phyloP scores from a whole-genome alignment of 2,797 vertebrate genomes.

The Discoglossus pictus region DNA sequence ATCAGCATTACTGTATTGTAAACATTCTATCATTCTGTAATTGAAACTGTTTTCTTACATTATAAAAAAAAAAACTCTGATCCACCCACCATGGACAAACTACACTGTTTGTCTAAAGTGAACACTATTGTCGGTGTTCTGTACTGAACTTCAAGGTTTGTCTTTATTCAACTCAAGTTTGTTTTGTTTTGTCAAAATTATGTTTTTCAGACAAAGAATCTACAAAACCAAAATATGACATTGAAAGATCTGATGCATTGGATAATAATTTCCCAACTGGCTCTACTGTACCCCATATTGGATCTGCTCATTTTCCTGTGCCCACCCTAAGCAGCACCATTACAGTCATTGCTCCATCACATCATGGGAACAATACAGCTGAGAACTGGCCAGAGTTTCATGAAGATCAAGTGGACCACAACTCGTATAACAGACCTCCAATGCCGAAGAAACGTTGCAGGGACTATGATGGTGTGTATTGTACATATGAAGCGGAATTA shows the following conservation, averaged over 20 bases:
- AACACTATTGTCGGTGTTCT: too few species aligned
- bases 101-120: too few species aligned
- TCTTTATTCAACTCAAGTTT: neutral
- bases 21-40: too few species aligned
- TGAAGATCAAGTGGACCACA: conserved; percentile 85
- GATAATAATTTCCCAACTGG: conserved; percentile 83
- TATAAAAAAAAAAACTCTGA: too few species aligned
- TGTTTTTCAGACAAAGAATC: conserved; percentile 83
- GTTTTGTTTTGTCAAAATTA: conserved; percentile 7
- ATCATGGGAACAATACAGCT: conserved; percentile 89
- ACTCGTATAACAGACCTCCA: conserved; percentile 80
- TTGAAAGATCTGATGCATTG: conserved; percentile 78
- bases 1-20: too few species aligned
- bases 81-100: too few species aligned
- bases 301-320: conserved; percentile 88
- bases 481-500: too few species aligned
- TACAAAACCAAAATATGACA: conserved; percentile 88
- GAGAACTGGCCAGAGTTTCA: conserved; percentile 95
- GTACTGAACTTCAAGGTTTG: too few species aligned
- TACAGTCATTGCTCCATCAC: conserved; percentile 92
- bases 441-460: conserved; percentile 92
- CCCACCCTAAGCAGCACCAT: conserved; percentile 94
- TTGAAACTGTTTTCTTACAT: too few species aligned
- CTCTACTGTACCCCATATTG: conserved; percentile 76
- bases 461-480: conserved; percentile 88